These are phyloP conservation scores for Macrotis lagotis DNA, from an alignment of 2,113 vertebrate genomes.

Conservation along the genomic window DNA sequence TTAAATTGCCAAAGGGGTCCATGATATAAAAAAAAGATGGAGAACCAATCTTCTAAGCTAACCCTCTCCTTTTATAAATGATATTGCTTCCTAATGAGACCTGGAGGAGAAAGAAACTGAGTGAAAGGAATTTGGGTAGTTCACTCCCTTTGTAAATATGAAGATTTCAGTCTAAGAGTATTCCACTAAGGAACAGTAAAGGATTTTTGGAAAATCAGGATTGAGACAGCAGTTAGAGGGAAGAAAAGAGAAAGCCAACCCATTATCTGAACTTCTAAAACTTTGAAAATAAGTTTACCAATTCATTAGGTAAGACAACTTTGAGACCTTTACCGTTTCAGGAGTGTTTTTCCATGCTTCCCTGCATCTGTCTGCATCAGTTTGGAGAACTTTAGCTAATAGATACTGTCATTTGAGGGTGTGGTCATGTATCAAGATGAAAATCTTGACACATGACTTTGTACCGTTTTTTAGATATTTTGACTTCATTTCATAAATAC, in stretches of 20 bases:
- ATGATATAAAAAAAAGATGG: neutral
- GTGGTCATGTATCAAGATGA: neutral
- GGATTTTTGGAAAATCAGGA: neutral
- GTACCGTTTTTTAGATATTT: neutral
- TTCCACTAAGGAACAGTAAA: neutral
- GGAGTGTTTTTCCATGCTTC: neutral
- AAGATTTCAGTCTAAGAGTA: neutral
- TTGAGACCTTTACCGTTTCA: neutral
- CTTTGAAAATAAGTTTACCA: neutral
- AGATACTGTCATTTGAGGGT: neutral
- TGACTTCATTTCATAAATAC: neutral
- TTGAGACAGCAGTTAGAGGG: neutral
- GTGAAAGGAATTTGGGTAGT: neutral
- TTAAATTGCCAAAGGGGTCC: neutral
- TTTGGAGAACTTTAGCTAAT: neutral
- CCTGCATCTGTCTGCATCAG: neutral
- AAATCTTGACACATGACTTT: neutral
- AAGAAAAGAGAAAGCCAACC: neutral
- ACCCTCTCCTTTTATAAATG: neutral
- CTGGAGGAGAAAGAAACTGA: neutral
- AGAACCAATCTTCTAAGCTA: neutral
- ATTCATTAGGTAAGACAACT: neutral
- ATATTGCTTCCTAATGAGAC: neutral
- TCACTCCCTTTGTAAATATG: neutral
- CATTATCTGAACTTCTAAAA: neutral